These are phyloP conservation scores for Apoda limacodes DNA, from an alignment of 2,888 invertebrate genomes.

Conservation along the genomic window DNA sequence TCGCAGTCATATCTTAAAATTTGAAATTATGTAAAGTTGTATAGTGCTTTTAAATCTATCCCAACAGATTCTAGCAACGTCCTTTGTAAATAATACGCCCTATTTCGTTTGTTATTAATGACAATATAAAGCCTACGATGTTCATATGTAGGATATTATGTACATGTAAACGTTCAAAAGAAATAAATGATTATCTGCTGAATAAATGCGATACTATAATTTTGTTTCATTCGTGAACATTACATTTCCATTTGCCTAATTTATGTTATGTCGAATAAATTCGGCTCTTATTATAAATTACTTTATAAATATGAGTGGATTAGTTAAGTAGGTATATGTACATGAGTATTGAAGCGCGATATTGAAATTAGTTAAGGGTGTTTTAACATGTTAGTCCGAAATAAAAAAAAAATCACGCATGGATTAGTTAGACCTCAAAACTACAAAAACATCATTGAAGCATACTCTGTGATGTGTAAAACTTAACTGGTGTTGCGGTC, in stretches of 20 bases:
- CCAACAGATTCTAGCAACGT: conserved; percentile 34
- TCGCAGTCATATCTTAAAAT: conserved; percentile 19
- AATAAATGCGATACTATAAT: conserved; percentile 56
- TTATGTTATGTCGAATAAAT: no score
- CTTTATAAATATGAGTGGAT: no score
- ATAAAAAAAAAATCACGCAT: conserved; percentile 10
- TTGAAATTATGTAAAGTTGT: conserved; percentile 54
- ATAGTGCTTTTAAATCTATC: conserved; percentile 57
- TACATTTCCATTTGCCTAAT: not conserved
- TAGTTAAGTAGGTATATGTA: no score
- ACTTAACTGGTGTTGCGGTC: conserved; percentile 30
- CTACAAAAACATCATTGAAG: conserved; percentile 32
- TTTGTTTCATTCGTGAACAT: conserved; percentile 44
- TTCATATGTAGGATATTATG: conserved; percentile 59
- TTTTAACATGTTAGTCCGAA: not conserved
- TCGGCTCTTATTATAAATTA: no score
- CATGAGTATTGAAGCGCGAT: not conserved
- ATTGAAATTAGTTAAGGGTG: conserved; percentile 1
- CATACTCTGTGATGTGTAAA: conserved; percentile 27
- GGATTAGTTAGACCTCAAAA: conserved; percentile 18
- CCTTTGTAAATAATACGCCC: conserved; percentile 57
- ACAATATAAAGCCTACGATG: conserved; percentile 61
- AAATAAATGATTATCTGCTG: conserved; percentile 61
- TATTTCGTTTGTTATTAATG: conserved; percentile 49
- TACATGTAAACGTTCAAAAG: conserved; percentile 54